These are phyloP conservation scores for Iphiclides podalirius DNA, from an alignment of 2,888 invertebrate species.

Conservation along the genomic window DNA sequence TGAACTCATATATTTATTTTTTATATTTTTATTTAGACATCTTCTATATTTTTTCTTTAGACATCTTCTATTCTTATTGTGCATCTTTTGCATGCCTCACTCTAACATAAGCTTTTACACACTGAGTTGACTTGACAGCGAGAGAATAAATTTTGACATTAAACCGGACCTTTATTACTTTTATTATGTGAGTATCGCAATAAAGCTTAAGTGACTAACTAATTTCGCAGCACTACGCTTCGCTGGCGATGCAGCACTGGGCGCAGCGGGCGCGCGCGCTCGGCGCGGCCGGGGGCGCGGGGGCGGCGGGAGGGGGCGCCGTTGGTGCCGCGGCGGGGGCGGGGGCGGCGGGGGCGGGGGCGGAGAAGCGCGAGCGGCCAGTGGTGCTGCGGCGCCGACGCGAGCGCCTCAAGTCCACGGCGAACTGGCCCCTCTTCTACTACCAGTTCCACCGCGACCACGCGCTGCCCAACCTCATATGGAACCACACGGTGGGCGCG, in stretches of 20 bases:
- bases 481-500: slow-evolving; percentile 94
- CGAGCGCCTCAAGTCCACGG: slow-evolving; percentile 91
- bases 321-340: slow-evolving; percentile 69
- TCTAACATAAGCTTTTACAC: too few relatives aligned
- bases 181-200: too few relatives aligned
- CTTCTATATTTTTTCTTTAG: too few relatives aligned
- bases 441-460: slow-evolving; percentile 97
- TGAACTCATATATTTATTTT: too few relatives aligned
- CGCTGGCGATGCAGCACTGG: slow-evolving; percentile 77
- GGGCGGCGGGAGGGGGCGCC: slow-evolving; percentile 80
- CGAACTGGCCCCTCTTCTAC: slow-evolving; percentile 97
- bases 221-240: slow-evolving; percentile 59
- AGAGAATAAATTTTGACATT: too few relatives aligned
- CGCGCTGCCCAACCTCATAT: slow-evolving; percentile 96
- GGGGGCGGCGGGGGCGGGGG: slow-evolving; percentile 35
- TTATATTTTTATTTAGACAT: too few relatives aligned
- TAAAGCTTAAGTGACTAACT: too few relatives aligned
- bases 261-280: slow-evolving; percentile 81
- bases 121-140: too few relatives aligned
- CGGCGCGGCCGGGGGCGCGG: slow-evolving; percentile 83
- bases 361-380: slow-evolving; percentile 86
- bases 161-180: too few relatives aligned
- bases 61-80: too few relatives aligned
- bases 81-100: too few relatives aligned
- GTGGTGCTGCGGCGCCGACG: slow-evolving; percentile 94